Conservation (phyloP, 2,797 vertebrate species). For the Thaleichthys pacificus region DNA sequence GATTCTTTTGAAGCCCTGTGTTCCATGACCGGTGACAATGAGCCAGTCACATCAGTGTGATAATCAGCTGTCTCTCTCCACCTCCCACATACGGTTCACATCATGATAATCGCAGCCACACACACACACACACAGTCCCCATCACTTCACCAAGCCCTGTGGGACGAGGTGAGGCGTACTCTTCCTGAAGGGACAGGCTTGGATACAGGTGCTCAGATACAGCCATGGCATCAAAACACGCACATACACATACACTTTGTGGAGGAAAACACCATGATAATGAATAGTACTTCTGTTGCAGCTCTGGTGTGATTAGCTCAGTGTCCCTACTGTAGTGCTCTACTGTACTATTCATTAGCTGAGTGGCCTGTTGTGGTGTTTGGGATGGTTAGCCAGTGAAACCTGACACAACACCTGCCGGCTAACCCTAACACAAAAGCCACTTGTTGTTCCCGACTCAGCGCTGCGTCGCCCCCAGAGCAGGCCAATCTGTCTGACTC, state of each 20-base stretch:
- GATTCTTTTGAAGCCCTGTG: too few species aligned
- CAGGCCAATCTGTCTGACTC: too few species aligned
- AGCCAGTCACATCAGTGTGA: not conserved
- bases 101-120: not conserved
- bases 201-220: not conserved
- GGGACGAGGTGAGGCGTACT: not conserved
- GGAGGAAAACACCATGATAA: too few species aligned
- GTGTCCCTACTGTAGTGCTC: too few species aligned
- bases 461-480: too few species aligned
- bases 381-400: constrained; percentile 56
- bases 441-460: constrained; percentile 43
- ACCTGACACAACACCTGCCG: constrained; percentile 68
- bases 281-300: too few species aligned
- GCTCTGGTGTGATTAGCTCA: too few species aligned
- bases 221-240: not conserved
- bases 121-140: not conserved
- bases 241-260: not conserved
- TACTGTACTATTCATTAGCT: too few species aligned
- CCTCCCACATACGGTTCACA: not conserved
- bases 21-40: too few species aligned
- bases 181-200: not conserved
- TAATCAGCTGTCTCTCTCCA: not conserved
- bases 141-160: not conserved
- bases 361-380: constrained; percentile 47
- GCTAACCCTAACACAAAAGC: constrained; percentile 54